These are phyloP conservation scores for Pachyramphus minor DNA, from an alignment of 2,113 vertebrate species.

Conservation along the genomic window DNA sequence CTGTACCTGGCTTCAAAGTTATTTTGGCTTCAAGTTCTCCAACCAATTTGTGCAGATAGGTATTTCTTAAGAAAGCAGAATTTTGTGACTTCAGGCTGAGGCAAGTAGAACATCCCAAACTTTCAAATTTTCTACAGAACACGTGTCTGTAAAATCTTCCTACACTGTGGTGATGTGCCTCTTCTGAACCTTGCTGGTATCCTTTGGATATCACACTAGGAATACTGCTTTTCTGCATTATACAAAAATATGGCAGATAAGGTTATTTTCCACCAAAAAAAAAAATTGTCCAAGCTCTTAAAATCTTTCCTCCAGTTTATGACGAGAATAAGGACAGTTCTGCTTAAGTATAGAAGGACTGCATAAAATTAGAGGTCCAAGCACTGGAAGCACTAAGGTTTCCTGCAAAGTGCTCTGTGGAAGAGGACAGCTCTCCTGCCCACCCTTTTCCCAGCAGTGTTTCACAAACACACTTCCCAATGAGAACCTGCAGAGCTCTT, in stretches of 20 bases:
- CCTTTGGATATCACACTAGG: constrained; percentile 48
- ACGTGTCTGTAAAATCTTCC: not conserved
- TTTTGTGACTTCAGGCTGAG: constrained; percentile 62
- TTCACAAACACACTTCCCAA: not conserved
- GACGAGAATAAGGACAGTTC: not conserved
- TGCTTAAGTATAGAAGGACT: not conserved
- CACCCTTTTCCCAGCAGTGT: not conserved
- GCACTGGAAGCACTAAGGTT: not conserved
- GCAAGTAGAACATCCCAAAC: constrained; percentile 72
- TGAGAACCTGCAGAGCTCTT: not conserved
- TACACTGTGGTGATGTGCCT: not conserved
- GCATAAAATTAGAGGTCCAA: not conserved
- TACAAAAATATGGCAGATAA: not conserved
- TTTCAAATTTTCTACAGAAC: constrained; percentile 56
- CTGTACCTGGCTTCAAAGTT: constrained; percentile 74
- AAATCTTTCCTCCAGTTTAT: not conserved
- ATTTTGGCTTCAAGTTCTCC: constrained; percentile 73
- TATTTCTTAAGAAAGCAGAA: constrained; percentile 57
- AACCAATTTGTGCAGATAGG: constrained; percentile 65
- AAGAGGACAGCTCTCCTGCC: not conserved
- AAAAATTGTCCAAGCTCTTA: not conserved
- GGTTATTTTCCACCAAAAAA: not conserved
- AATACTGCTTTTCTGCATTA: constrained; percentile 49
- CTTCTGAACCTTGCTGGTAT: not conserved
- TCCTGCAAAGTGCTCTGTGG: not conserved